Evolutionary conservation across 1,140 invertebrate species (phyloP), one percentile per base, ranked within the genome.

Genomic region (Ericerus pela): DNA sequence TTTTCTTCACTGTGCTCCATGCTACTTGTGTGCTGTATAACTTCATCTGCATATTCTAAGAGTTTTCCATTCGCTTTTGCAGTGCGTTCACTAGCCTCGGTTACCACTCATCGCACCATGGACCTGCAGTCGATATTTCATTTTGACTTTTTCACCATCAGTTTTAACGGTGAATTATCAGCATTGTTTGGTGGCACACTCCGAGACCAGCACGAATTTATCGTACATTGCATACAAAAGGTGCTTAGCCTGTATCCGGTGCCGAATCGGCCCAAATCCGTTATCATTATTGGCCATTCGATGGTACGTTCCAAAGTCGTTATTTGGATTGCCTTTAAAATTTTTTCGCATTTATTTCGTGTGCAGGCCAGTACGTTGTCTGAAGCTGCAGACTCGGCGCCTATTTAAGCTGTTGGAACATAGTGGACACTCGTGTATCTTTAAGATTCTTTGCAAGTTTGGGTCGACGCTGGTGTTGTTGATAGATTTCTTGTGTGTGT

Each of bases 61-160:
- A 36, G 26, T 57, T 56, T n/a, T 27, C 1, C 59, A 57, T 60
- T 58, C 57, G 63, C 53, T 53, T 62, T 74, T 72, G 61, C 71
- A 82, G 88, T 80, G 37, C 75, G 92, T 22, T 95, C 91, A 5
- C 63, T 96, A 37, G 88, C 85, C 20, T 94, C 91, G 1, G 82
- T 96, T 3, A 86, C 88, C 37, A 69, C 93, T 30, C 73, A 87
- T 59, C 93, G 87, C 73, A 76, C 80, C 24, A 66, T 82, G 57
- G 72, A 79, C 63, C 69, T 73, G 57, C 62, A 72, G 53, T 69
- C 73, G 26, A 64, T 70, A 22, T 80, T 77, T 64, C 86, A 91
- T 66, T 88, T 96, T 73, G 85, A 95, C 68, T 94, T 82, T 68
- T 96, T 93, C 67, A 77, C 85, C 27, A 76, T 88, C 30, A 82